A percentile compares a stretch with the other conserved stretches of the same genome.
Conservation (phyloP, 2,888 invertebrate genomes). For the Leptodirus hochenwartii region DNA sequence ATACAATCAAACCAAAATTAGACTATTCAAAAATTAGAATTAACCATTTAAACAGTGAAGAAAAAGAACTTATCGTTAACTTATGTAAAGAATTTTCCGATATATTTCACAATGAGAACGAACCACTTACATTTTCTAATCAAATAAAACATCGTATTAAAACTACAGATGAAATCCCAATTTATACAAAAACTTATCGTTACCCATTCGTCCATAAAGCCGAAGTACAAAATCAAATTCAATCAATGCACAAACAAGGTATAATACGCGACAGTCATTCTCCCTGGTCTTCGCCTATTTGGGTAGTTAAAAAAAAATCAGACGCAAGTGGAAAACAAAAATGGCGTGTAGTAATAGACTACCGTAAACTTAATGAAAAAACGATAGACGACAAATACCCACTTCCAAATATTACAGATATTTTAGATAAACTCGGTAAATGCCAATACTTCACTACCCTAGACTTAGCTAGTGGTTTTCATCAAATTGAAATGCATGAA, state of each 20-base stretch:
- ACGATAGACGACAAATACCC: constrained; percentile 17
- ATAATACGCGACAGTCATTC: constrained; percentile 15
- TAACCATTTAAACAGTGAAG: too few species aligned
- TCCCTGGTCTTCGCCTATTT: constrained; percentile 14
- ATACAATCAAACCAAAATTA: too few species aligned
- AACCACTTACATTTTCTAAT: too few species aligned
- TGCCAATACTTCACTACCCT: constrained; percentile 13
- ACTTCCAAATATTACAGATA: constrained; percentile 13
- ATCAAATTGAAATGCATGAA: constrained; percentile 13
- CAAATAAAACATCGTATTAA: too few species aligned
- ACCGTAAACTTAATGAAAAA: constrained; percentile 19
- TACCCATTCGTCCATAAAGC: too few species aligned
- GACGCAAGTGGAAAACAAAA: constrained; percentile 16
- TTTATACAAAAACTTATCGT: too few species aligned
- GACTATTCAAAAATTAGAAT: too few species aligned
- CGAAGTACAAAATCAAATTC: constrained; percentile 15
- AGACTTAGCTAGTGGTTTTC: constrained; percentile 14
- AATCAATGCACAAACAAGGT: constrained; percentile 14
- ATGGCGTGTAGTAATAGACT: constrained; percentile 22
- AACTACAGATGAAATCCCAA: too few species aligned
- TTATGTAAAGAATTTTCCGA: too few species aligned
- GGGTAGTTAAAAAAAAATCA: constrained; percentile 17
- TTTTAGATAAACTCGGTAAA: constrained; percentile 13
- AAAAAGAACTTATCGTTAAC: too few species aligned
- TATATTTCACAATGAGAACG: too few species aligned